Base-by-base conservation (phyloP, 2,797 vertebrate genomes). In the Capromys pilorides region DNA sequence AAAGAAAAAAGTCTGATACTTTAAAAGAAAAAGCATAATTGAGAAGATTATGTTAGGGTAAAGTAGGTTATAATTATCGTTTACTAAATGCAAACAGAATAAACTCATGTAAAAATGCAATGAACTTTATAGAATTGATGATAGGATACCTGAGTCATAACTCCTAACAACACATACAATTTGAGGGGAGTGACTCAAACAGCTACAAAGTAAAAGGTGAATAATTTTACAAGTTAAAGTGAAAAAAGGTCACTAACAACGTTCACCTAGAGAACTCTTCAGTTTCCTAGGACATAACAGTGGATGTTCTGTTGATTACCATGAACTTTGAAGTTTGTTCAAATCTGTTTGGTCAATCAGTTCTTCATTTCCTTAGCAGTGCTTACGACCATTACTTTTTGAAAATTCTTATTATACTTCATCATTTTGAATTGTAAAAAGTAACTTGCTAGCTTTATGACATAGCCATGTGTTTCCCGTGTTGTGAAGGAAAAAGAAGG, bases 131-230 rank as follows among this genome's bases (percentile, higher is more conserved):
- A 73, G 3, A 77, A 51, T 12, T 61, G 7, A 67, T 75, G 57
- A 66, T 59, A 92, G 33, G 61, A 88, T 77, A 80, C 19, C 28
- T 75, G 28, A 19, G 28, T 11, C 16, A 19, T 69, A 73, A 0
- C 5, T 45, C 28, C 69, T 18, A 54, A 33, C 11, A 66, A 57
- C 59, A 31, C 18, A 59, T 28, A 41, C 4, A 45, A 75, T 33
- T 12, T 87, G 85, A 41, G 1, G 24, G 8, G 16, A 88, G n/a
- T 93, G 69, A 64, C 21, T 94, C 45, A 66, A 18, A 28, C 9
- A 91, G 8, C 39, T 86, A 69, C 81, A 88, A 94, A 86, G 21
- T 28, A 90, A 92, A 87, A 41, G 28, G 77, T 67, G 31, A 88
- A 31, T 16, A 75, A 67, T 62, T 75, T 22, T 28, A 61, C 73